These are phyloP conservation scores for Mesocricetus auratus DNA, from an alignment of 2,113 vertebrate genomes.

Conservation along the genomic window DNA sequence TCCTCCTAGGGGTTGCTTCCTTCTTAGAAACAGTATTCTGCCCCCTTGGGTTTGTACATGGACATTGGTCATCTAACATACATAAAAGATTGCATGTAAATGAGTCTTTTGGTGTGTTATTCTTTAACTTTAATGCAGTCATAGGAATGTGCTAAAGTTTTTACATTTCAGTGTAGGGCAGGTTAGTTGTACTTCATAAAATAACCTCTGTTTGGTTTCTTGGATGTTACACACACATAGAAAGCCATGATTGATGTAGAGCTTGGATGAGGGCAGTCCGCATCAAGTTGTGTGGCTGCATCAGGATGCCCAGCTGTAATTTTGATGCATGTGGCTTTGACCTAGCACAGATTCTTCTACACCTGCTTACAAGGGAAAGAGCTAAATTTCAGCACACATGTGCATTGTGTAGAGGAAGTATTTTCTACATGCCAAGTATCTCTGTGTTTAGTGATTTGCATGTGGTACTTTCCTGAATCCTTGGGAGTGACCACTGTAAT, in stretches of 20 bases:
- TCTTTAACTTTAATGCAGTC: background rate
- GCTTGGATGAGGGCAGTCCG: too few species aligned
- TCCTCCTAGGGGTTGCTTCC: background rate
- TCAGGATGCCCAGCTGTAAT: background rate
- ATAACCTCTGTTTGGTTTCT: background rate
- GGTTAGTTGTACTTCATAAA: background rate
- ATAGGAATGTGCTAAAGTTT: background rate
- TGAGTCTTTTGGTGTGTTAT: background rate
- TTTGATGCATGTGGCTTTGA: slow-evolving; percentile 29
- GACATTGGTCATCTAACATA: background rate
- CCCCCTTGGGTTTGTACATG: background rate
- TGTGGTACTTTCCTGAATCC: slow-evolving; percentile 22
- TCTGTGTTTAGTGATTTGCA: slow-evolving; percentile 10
- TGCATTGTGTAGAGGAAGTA: background rate
- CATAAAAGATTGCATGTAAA: background rate
- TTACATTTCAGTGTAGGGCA: background rate
- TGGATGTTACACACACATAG: background rate
- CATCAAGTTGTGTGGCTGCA: background rate
- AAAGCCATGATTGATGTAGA: background rate
- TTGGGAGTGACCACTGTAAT: background rate
- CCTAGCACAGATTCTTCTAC: slow-evolving; percentile 42
- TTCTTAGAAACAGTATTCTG: background rate
- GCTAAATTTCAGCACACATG: background rate
- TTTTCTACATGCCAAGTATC: slow-evolving; percentile 28
- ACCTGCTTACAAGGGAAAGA: background rate